Evolutionary conservation across 2,113 vertebrate genomes (phyloP).

Genomic region (Notarius lentiginosus): DNA sequence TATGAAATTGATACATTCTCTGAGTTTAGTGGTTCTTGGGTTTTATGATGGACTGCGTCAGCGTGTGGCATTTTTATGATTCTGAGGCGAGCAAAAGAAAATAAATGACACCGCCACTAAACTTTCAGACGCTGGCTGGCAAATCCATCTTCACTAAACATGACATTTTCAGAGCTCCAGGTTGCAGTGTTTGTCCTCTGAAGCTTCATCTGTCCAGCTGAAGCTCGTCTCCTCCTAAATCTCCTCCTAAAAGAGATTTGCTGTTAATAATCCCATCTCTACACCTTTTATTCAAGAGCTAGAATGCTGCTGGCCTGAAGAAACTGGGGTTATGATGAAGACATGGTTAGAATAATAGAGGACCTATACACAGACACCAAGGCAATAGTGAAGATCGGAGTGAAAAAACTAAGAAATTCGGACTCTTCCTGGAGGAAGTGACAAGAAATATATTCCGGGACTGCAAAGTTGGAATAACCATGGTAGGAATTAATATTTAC

Average conservation of each 20-base stretch:
- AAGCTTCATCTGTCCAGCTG: not conserved
- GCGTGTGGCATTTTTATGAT: not conserved
- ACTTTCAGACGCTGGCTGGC: not conserved
- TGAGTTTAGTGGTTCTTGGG: not conserved
- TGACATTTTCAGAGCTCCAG: not conserved
- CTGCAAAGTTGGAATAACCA: too few species aligned
- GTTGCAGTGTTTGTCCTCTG: not conserved
- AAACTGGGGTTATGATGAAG: too few species aligned
- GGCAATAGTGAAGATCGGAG: too few species aligned
- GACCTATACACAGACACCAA: too few species aligned
- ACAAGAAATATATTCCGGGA: too few species aligned
- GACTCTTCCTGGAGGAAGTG: too few species aligned
- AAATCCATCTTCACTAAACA: constrained; percentile 23
- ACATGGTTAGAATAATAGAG: too few species aligned
- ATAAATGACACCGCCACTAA: not conserved
- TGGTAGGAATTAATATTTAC: too few species aligned
- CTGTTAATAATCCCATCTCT: too few species aligned
- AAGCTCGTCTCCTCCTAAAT: not conserved
- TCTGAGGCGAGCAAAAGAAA: not conserved
- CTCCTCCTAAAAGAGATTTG: not conserved
- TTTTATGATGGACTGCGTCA: not conserved
- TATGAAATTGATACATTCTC: constrained; percentile 64
- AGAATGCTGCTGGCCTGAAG: too few species aligned
- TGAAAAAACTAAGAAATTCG: too few species aligned
- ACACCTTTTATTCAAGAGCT: too few species aligned